phyloP scores from a whole-genome alignment of 2,888 invertebrate species.

The Troides oblongomaculatus region DNA sequence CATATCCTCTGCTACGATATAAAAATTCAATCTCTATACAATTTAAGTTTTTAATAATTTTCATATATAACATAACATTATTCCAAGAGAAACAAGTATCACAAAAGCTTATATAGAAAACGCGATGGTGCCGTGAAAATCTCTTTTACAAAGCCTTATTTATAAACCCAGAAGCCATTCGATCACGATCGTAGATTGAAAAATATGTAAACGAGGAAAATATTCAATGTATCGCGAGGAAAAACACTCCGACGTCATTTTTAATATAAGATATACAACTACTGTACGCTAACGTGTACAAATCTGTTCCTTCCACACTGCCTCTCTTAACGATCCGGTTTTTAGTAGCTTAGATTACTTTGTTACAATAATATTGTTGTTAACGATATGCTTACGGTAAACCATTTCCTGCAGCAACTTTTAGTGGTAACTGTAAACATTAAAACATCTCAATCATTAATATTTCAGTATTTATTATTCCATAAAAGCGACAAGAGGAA shows the following conservation, averaged over 20 bases:
- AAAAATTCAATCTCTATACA: neutral
- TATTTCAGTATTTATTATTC: too few relatives aligned
- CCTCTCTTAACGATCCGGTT: conserved; percentile 73
- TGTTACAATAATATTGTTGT: conserved; percentile 4
- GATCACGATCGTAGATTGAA: conserved; percentile 64
- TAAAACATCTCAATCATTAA: too few relatives aligned
- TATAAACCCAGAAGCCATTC: conserved; percentile 48
- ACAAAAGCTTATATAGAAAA: conserved; percentile 12
- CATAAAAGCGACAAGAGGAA: too few relatives aligned
- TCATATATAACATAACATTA: neutral
- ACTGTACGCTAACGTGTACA: conserved; percentile 50
- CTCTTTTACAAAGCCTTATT: conserved; percentile 52
- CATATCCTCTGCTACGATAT: neutral
- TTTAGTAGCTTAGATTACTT: conserved; percentile 54
- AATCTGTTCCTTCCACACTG: conserved; percentile 72
- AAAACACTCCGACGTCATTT: conserved; percentile 72
- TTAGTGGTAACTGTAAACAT: too few relatives aligned
- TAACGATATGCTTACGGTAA: neutral
- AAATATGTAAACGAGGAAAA: conserved; percentile 69
- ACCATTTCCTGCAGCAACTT: neutral
- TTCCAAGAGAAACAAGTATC: conserved; percentile 21
- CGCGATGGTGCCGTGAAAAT: conserved; percentile 21
- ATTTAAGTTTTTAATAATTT: neutral
- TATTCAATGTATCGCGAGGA: conserved; percentile 64
- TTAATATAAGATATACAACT: conserved; percentile 66